Evolutionary conservation across 2,113 vertebrate species (phyloP), one percentile per base, ranked within the genome.

Genomic region (Tenrec ecaudatus): DNA sequence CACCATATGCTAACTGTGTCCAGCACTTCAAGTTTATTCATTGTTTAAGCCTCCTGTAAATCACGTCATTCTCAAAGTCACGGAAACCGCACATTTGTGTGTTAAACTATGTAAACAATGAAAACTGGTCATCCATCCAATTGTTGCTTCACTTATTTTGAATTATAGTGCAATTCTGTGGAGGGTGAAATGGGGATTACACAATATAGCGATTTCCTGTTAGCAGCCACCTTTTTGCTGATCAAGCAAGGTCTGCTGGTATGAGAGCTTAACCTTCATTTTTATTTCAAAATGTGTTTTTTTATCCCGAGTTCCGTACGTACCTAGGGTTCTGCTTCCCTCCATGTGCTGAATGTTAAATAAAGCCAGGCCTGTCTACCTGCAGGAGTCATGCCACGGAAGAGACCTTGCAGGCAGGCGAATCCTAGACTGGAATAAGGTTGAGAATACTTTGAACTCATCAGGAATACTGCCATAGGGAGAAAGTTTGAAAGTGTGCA

Each of bases 61-160:
- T 96, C 95, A 94, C 95, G 73, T 96, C 43, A 91, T 94, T 94
- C 92, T 92, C 71, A 93, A 95, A 97, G 88, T 97, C 15, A 53
- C 91, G 94, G 96, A 95, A 89, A 96, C 96, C 93, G 96, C 80
- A 77, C 95, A 93, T 93, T 94, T 97, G 95, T 62, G 16, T 83
- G 53, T 88, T 96, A 84, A 96, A 84, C 92, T 97, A 84, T 93
- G 89, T 96, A 96, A 95, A 96, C 94, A 95, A 89, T 83, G 87
- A 93, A 91, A 92, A 68, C 95, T 95, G 93, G 96, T 83, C 95
- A 93, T 94, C 95, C 95, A 84, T 96, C 95, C 95, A 95, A 82
- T 96, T 93, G 86, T 95, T 93, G 95, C 94, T 94, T 97, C 96
- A 96, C 95, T 96, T 95, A 93, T 83, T 96, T 94, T 97, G 97